Evolutionary conservation across 1,140 invertebrate genomes (phyloP), one percentile per base, ranked within the genome.

Genomic region (Drosophila kohkoa): DNA sequence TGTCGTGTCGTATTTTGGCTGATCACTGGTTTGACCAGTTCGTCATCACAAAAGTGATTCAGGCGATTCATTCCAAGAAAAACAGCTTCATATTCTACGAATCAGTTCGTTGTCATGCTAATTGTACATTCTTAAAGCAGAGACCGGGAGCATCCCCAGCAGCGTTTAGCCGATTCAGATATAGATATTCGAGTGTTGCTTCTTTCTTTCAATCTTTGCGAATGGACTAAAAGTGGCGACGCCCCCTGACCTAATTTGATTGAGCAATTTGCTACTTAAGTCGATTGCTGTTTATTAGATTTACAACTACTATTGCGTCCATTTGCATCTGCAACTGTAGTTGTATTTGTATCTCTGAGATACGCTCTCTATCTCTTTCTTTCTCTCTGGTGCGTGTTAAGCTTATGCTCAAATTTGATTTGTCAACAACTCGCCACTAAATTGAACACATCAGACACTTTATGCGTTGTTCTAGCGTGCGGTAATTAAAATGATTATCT

Each of bases 211-310:
- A 75, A 75, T 82, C 71, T 71, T 75, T 41, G 64, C 52, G 20
- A 59, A 62, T 60, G 13, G 52, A 74, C 55, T 59, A 75, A 73
- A 25, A 20, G 55, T 55, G 30, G 46, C 13, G 66, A 57, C 65
- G 80, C 73, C 70, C 69, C 60, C 65, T 87, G 82, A 88, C 82
- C 82, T 52, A 89, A 89, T 80, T 87, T 60, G 73, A 75, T 87
- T 75, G 83, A 82, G 83, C 79, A 88, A 88, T 88, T 86, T 77
- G 59, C 68, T 72, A 71, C 68, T 75, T 65, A 71, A 71, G 68
- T 71, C 72, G 64, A 67, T 72, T 75, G 69, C 54, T 68, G 54
- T 67, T 82, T 86, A 86, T 86, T 86, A 86, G 82, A 86, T 86
- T 86, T 87, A 66, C 69, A 76, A 79, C 77, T 63, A 63, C 77